Conservation (phyloP, 2,797 vertebrate genomes). For the Rhinoraja longicauda region DNA sequence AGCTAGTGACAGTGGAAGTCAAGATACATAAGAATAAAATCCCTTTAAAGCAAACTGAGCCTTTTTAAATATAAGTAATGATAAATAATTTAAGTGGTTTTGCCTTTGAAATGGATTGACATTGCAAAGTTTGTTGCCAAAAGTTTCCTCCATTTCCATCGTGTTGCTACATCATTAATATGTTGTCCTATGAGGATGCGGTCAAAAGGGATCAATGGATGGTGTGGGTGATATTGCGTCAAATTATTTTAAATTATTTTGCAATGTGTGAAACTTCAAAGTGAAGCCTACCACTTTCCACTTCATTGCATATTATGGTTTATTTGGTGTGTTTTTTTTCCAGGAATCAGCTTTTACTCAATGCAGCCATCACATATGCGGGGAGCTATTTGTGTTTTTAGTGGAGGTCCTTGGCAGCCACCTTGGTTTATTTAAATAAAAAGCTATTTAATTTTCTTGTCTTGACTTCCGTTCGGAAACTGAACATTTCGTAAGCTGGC, state of each 20-base stretch:
- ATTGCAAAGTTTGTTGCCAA: background rate
- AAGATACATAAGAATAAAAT: background rate
- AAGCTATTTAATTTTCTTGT: conserved; percentile 20
- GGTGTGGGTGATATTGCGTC: background rate
- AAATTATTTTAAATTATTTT: background rate
- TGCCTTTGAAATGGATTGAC: background rate
- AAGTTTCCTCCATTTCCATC: background rate
- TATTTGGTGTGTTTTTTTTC: background rate
- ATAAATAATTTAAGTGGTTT: background rate
- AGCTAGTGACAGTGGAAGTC: background rate
- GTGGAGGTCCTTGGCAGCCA: conserved; percentile 43
- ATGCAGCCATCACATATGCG: conserved; percentile 54
- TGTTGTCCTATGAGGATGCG: background rate
- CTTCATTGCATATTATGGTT: background rate
- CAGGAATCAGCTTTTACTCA: conserved; percentile 49
- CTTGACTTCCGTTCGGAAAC: conserved; percentile 25
- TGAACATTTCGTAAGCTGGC: background rate
- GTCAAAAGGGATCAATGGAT: conserved; percentile 20
- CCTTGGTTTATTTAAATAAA: conserved; percentile 28
- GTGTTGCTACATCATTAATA: background rate
- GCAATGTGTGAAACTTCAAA: background rate
- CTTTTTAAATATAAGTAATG: background rate
- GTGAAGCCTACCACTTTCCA: background rate
- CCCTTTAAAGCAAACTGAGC: background rate
- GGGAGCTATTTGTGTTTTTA: conserved; percentile 55